Evolutionary conservation across 2,888 invertebrate species (phyloP), one percentile per base, ranked within the genome.

Genomic region (Aromia moschata): DNA sequence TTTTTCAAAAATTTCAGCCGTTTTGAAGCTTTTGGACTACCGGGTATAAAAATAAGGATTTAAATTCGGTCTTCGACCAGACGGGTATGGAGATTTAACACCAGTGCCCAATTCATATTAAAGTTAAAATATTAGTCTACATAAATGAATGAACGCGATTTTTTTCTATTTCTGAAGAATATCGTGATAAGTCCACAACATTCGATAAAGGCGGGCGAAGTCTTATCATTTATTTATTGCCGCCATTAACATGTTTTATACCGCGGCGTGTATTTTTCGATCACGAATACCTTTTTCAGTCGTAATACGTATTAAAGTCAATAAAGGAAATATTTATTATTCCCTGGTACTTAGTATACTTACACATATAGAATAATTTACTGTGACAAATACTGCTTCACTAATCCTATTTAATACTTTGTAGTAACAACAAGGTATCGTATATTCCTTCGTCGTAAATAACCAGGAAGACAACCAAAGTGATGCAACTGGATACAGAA

Each of bases 191-290:
- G 7, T 25, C 25, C n/a, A n/a, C n/a, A 25, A 25, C 25, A 25
- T 3, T 25, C 7, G 25, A 25, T 25, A 25, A 25, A 25, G 25
- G 7, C 7, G 33, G n/a, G 33, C 5, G n/a, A 10, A 33, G 5
- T 10, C 33, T 33, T 33, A 33, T 33, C 33, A 33, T 33, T 33
- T 33, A 33, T 33, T 33, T 33, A 33, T 33, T 33, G n/a, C 33
- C 33, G 2, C 3, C 3, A 33, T 33, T n/a, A 33, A 33, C 10
- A n/a, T n/a, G n/a, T 11, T 33, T 33, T 33, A 33, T 33, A 10
- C 5, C n/a, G n/a, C n/a, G n/a, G 2, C n/a, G 33, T 33, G n/a
- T 33, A 33, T 33, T 33, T 33, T n/a, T 10, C 33, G 33, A 11
- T 33, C 7, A 33, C 33, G 33, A 33, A 33, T 33, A 11, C 2